Base-by-base conservation (phyloP, 2,797 vertebrate species). In the Jordanella pulchra region DNA sequence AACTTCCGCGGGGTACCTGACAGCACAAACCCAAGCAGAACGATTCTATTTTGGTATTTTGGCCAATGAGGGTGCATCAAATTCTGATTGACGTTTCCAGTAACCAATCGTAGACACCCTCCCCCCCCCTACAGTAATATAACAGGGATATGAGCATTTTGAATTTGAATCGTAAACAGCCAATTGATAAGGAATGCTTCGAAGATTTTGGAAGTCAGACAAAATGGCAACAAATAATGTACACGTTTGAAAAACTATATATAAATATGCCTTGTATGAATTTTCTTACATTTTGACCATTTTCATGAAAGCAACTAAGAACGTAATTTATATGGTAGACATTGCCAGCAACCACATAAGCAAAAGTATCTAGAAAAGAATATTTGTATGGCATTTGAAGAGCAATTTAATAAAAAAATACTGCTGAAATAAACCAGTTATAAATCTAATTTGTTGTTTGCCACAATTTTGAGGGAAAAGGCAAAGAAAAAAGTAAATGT, bases 1-100 rank as follows among this genome's bases (percentile, higher is more conserved):
- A 86, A 91, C 93, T 93, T 94, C 93, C 92, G 91, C 88, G 87
- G 83, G 81, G 69, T 71, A 42, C 12, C 7, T 35, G 28, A 32
- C 12, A 23, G 28, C 28, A n/a, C 25, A 2, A 4, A n/a, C 0
- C 0, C 0, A 0, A 1, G 2, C 0, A 3, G 81, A 82, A 30
- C 78, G 75, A 48, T 54, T 56, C 23, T 27, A 68, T 67, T 76
- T 68, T 55, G 71, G 54, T 6, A 67, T 68, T 35, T 2, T 3
- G 55, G 54, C 92, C 92, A 94, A 88, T 93, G 23, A 86, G 1
- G 67, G 10, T 23, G 0, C 0, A 3, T 0, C 0, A 3, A 0
- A 0, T 0, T 42, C 44, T 81, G 83, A 93, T 13, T 81, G 89
- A 4, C 87, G 67, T 81, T 70, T 48, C 0, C 10, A 15, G 1